phyloP scores from a whole-genome alignment of 2,113 vertebrate genomes.

The Periophthalmus modestus region DNA sequence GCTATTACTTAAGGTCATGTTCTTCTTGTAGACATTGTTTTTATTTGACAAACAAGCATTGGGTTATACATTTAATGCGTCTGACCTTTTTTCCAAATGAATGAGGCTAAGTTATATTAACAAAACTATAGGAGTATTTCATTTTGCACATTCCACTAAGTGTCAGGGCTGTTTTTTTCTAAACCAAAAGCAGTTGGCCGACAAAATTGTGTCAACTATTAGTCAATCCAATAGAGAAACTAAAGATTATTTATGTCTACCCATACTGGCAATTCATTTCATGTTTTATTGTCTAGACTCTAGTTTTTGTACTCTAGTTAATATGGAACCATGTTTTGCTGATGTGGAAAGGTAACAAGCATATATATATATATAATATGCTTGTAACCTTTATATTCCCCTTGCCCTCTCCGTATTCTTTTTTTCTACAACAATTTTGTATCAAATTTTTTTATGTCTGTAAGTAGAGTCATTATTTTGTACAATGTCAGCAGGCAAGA shows the following conservation, averaged over 20 bases:
- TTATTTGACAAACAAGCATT: slow-evolving; percentile 29
- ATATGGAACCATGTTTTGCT: too few species aligned
- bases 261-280: neutral
- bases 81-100: slow-evolving; percentile 16
- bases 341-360: too few species aligned
- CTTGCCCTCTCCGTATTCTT: slow-evolving; percentile 1
- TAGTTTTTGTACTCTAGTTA: too few species aligned
- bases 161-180: neutral
- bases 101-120: slow-evolving; percentile 2
- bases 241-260: too few species aligned
- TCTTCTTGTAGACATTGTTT: slow-evolving; percentile 35
- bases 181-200: slow-evolving; percentile 33
- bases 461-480: slow-evolving; percentile 62
- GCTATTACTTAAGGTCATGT: slow-evolving; percentile 29
- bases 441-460: slow-evolving; percentile 50
- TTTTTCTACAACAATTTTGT: slow-evolving; percentile 9
- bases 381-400: slow-evolving; percentile 33
- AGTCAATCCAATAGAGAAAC: too few species aligned
- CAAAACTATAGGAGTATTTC: neutral
- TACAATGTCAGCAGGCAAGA: slow-evolving; percentile 55
- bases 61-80: slow-evolving; percentile 39
- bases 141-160: neutral
- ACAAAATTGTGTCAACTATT: slow-evolving; percentile 62
- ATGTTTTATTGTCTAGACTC: too few species aligned
- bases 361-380: too few species aligned